Evolutionary conservation across 2,888 invertebrate species (phyloP).

Genomic region (Oxyteleia sp.): DNA sequence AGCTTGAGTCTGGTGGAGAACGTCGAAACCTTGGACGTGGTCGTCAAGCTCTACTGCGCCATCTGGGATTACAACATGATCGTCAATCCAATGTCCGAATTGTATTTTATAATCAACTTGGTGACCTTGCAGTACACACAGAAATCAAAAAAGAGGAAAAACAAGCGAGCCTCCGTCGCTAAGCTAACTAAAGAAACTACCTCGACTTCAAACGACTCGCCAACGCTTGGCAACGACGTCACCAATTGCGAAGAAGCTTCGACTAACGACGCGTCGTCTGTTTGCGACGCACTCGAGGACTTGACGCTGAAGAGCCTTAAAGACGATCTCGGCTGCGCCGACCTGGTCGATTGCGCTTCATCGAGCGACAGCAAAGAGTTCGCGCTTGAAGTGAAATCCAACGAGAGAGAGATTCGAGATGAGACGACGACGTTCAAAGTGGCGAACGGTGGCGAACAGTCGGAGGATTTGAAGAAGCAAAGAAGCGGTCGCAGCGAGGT

Average conservation of each 20-base stretch:
- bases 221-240: neutral
- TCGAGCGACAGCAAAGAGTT: constrained; percentile 31
- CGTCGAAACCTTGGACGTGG: constrained; percentile 88
- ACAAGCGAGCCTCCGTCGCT: no score
- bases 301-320: constrained; percentile 71
- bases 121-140: constrained; percentile 88
- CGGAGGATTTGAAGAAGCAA: neutral
- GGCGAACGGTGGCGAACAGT: neutral
- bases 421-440: no score
- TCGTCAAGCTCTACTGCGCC: constrained; percentile 89
- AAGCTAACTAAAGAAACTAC: no score
- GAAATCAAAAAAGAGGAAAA: constrained; percentile 8
- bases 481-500: no score
- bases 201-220: neutral
- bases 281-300: constrained; percentile 23
- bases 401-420: no score
- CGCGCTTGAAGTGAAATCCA: constrained; percentile 20
- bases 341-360: constrained; percentile 57
- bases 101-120: constrained; percentile 91
- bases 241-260: neutral
- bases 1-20: constrained; percentile 88
- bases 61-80: constrained; percentile 90
- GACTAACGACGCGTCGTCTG: neutral
- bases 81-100: constrained; percentile 90
- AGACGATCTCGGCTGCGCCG: constrained; percentile 77